Base-by-base conservation (phyloP, 2,888 invertebrate genomes). In the Orgyia antiqua region DNA sequence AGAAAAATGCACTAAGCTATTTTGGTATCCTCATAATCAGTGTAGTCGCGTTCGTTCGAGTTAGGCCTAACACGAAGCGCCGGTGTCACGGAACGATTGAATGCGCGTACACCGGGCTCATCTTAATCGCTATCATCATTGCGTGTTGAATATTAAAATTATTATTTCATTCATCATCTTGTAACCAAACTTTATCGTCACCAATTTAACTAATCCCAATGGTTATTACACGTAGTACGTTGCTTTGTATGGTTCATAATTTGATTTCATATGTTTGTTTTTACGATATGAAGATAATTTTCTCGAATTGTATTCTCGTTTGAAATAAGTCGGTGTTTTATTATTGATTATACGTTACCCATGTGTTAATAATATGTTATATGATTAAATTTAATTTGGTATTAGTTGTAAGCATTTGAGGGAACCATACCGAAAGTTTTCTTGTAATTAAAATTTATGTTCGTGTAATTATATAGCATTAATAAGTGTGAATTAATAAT, bases 211-310 rank as follows among this genome's bases (percentile, higher is more conserved):
- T 68, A 72, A 78, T 78, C 68, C 66, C 68, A 64, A 71, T 67
- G 67, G 78, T 79, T 79, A 82, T 79, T 77, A 77, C 70, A 71
- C 68, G 67, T 79, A 77, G 83, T 77, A 78, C 65, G 72, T 79
- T 82, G 68, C 75, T 65, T 64, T 61, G 69, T 70, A 64, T 69
- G 73, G 68, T 54, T 73, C 67, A 65, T 78, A 69, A 77, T 75
- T 74, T 72, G 63, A 59, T 63, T 63, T 61, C 6, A 15, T 70
- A 46, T 77, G 69, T 82, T 82, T 82, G 79, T 82, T 82, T 79
- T 73, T 70, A 62, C 53, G 68, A 71, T 60, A 68, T 49, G 51
- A 57, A 58, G 54, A 66, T 63, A 70, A 68, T 70, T 73, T 73
- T 72, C 65, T 73, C 52, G 63, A 56, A 63, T 68, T 64, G 57